phyloP scores from a whole-genome alignment of 2,888 invertebrate species.

The Rhabditoides inermis region DNA sequence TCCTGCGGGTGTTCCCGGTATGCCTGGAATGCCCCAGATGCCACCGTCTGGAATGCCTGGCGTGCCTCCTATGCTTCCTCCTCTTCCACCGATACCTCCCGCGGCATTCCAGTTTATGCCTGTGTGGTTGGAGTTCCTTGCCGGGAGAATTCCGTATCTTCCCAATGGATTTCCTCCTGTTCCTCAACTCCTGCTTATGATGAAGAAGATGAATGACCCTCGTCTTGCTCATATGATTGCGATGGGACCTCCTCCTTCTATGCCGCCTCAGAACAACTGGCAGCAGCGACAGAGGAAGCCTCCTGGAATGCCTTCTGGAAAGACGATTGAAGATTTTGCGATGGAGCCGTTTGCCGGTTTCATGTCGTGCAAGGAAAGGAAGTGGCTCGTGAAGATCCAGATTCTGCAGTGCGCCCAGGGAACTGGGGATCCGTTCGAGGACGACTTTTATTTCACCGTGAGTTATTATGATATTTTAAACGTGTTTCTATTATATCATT shows the following conservation, averaged over 20 bases:
- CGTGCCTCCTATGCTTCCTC: conserved; percentile 3
- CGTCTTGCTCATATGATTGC: conserved; percentile 13
- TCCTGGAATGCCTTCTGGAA: conserved; percentile 31
- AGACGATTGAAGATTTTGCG: conserved; percentile 47
- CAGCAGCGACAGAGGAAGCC: conserved; percentile 10
- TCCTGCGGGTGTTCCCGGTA: background rate
- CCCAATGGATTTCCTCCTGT: conserved; percentile 27
- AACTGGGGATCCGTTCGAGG: conserved; percentile 86
- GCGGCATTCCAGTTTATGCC: conserved; percentile 21
- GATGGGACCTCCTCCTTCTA: background rate
- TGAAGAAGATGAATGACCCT: conserved; percentile 10
- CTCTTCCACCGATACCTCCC: conserved; percentile 22
- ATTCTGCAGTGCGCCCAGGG: conserved; percentile 71
- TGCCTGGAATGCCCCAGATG: conserved; percentile 6
- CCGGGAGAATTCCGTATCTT: conserved; percentile 9
- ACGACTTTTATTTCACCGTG: conserved; percentile 85
- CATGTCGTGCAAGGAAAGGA: conserved; percentile 87
- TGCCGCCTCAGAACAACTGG: no score
- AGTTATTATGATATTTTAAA: no score
- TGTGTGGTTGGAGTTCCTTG: conserved; percentile 21
- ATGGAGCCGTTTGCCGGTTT: conserved; percentile 61
- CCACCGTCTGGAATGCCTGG: conserved; percentile 4
- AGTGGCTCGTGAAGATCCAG: conserved; percentile 92
- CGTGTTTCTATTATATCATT: no score
- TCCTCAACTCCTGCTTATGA: conserved; percentile 16